Conservation (phyloP, 2,113 vertebrate genomes). For the Chrysochloris asiatica region DNA sequence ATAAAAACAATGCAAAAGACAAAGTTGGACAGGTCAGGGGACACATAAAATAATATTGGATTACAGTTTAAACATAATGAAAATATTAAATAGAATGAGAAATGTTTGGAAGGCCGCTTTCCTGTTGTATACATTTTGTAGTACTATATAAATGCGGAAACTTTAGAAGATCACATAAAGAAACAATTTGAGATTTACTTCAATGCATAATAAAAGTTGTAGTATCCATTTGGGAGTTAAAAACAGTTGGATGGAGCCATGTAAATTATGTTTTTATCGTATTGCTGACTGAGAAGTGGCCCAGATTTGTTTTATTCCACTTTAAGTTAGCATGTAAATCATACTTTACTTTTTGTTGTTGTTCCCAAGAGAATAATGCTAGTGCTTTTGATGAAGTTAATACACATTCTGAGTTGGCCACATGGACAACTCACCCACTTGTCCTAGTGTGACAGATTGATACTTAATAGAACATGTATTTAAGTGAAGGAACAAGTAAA, state of each 20-base stretch:
- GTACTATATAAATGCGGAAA: neutral
- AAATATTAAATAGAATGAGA: neutral
- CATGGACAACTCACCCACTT: neutral
- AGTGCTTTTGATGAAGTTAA: neutral
- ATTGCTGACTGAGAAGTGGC: conserved; percentile 8
- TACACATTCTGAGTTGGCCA: neutral
- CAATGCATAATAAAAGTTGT: neutral
- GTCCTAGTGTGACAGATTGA: neutral
- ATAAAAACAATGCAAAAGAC: neutral
- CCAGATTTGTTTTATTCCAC: neutral
- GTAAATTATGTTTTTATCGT: neutral
- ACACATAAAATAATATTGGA: neutral
- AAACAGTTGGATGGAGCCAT: neutral
- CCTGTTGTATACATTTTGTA: neutral
- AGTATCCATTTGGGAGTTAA: neutral
- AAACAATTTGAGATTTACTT: neutral
- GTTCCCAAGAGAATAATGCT: neutral
- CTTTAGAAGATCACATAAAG: neutral
- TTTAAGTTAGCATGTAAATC: neutral
- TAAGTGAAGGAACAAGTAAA: no score
- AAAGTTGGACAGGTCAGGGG: neutral
- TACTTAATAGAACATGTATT: no score
- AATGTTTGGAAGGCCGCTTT: neutral
- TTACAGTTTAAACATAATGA: neutral
- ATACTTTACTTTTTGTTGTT: neutral